Evolutionary conservation across 2,797 vertebrate species (phyloP).

Genomic region (Alosa sapidissima): DNA sequence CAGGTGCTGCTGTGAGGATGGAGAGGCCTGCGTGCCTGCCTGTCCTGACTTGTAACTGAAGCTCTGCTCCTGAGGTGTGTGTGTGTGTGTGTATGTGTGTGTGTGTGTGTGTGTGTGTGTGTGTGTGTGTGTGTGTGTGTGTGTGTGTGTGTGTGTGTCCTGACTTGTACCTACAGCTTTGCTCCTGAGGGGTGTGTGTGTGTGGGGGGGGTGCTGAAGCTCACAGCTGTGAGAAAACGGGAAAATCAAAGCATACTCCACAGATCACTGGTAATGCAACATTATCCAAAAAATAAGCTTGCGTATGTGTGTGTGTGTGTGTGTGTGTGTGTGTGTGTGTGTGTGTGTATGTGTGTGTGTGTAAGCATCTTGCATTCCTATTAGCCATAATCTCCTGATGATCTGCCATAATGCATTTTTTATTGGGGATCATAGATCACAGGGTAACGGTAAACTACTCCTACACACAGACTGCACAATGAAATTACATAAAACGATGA

Average conservation of each 20-base stretch:
- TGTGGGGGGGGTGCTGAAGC: not conserved
- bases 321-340: not conserved
- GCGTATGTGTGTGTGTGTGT: not conserved
- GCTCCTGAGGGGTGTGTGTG: not conserved
- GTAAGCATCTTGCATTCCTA: not conserved
- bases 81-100: no score
- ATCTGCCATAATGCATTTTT: slow-evolving; percentile 32
- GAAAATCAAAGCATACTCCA: slow-evolving; percentile 4
- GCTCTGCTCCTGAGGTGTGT: not conserved
- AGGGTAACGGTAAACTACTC: slow-evolving; percentile 13
- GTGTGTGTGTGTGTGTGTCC: no score
- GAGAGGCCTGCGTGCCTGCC: not conserved
- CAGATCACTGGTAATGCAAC: slow-evolving; percentile 15
- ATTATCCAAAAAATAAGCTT: not conserved
- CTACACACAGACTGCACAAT: not conserved
- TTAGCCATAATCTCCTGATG: not conserved
- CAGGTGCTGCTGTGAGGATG: not conserved
- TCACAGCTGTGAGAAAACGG: not conserved
- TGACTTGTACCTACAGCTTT: not conserved
- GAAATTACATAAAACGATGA: not conserved
- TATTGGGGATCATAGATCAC: not conserved
- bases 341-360: not conserved
- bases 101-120: no score
- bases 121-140: no score
- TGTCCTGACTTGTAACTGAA: not conserved